These are phyloP conservation scores for Antheraea yamamai DNA, from an alignment of 2,888 invertebrate genomes.

Conservation along the genomic window DNA sequence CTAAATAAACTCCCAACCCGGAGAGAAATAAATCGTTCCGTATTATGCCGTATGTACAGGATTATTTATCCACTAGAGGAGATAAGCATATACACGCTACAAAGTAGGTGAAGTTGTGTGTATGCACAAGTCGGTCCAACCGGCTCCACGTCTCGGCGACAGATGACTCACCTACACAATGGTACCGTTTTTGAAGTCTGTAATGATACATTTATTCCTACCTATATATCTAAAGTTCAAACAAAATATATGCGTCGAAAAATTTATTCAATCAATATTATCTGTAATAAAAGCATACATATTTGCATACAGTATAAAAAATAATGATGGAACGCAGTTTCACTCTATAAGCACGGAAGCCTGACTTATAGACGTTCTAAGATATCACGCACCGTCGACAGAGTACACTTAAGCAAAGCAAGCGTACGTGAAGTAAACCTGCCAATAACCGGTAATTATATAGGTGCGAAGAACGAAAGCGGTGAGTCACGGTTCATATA, in stretches of 20 bases:
- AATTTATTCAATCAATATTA: not conserved
- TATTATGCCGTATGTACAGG: conserved; percentile 29
- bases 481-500: conserved; percentile 65
- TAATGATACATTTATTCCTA: conserved; percentile 15
- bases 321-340: conserved; percentile 35
- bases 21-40: conserved; percentile 48
- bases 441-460: conserved; percentile 51
- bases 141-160: conserved; percentile 53
- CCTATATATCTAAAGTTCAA: not conserved
- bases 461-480: conserved; percentile 68
- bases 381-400: conserved; percentile 39
- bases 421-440: conserved; percentile 40
- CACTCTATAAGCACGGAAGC: conserved; percentile 29
- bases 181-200: conserved; percentile 41
- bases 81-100: conserved; percentile 23
- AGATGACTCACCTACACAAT: conserved; percentile 66
- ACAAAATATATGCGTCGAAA: not conserved
- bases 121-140: conserved; percentile 47
- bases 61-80: conserved; percentile 24
- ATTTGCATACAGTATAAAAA: not conserved
- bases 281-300: not conserved
- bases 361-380: not conserved
- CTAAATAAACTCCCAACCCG: conserved; percentile 48
- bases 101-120: conserved; percentile 20
- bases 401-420: conserved; percentile 32